Evolutionary conservation across 2,888 invertebrate species (phyloP), one percentile per base, ranked within the genome.

Genomic region (Entomobrya multifasciata): DNA sequence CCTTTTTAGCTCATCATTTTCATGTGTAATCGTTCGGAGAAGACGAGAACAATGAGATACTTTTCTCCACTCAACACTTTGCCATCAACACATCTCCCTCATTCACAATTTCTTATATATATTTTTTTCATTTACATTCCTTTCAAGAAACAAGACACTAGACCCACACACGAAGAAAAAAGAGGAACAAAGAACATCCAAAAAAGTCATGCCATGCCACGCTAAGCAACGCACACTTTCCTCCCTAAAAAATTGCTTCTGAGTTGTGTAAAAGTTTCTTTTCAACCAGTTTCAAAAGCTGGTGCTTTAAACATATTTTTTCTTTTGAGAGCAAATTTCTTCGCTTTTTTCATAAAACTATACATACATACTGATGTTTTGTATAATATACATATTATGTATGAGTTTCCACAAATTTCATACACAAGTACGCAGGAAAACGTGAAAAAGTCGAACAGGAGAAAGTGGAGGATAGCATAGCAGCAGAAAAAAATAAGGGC

Each of bases 101-200:
- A 27, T 15, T 25, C 13, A 3, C 3, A 8, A 15, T 27, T n/a
- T 44, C 22, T 15, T 27, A 41, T 41, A 10, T 22, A 22, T 11
- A 11, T 25, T 57, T 25, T 22, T 62, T 62, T 47, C 62, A 78
- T 78, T 78, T 78, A 62, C 78, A 78, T 78, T 78, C 78, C 30
- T 78, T 62, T 78, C 62, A 62, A 36, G 36, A 36, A 76, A 55
- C 17, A 76, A 52, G n/a, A 36, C 8, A 36, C 36, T 36, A 36
- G 36, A 36, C 36, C 36, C 36, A 36, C 36, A 36, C 36, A 36
- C 36, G 36, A 57, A 25, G 22, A 57, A 57, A 25, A 22, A 6
- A 57, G 25, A 57, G 57, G 57, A 5, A 57, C 20, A 20, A 20
- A 20, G 17, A 10, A 22, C n/a, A n/a, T n/a, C n/a, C n/a, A 41